Conservation (phyloP, 2,797 vertebrate species). For the Crocodylus rhombifer region DNA sequence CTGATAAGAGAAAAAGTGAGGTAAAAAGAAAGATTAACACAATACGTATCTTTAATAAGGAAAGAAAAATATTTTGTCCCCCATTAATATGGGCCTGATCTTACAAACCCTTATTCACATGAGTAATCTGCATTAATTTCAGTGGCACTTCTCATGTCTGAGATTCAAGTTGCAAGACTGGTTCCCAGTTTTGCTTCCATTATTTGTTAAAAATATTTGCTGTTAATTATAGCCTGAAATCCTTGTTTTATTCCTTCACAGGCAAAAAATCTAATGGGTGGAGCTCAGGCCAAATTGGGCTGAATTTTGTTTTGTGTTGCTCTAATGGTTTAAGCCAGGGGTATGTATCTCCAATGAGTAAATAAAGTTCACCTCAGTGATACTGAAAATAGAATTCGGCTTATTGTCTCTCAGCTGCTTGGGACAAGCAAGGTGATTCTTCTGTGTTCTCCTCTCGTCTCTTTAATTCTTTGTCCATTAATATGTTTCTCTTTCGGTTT, state of each 20-base stretch:
- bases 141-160: not conserved
- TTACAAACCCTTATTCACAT: not conserved
- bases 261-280: not conserved
- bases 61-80: not conserved
- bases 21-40: conserved; percentile 4
- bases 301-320: not conserved
- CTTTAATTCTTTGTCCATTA: not conserved
- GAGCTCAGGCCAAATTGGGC: accelerated
- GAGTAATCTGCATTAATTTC: not conserved
- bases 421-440: not conserved
- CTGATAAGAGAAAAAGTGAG: not conserved
- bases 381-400: not conserved
- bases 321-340: accelerated
- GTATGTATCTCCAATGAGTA: not conserved
- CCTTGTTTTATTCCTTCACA: not conserved
- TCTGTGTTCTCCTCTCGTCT: not conserved
- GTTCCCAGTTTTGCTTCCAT: not conserved
- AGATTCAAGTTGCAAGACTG: not conserved
- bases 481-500: not conserved
- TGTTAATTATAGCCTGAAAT: not conserved
- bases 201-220: not conserved
- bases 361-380: not conserved
- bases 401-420: not conserved
- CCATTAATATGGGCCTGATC: not conserved
- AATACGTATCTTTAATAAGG: conserved; percentile 20